phyloP scores from a whole-genome alignment of 2,113 vertebrate species.

The Nansenia antarctica region DNA sequence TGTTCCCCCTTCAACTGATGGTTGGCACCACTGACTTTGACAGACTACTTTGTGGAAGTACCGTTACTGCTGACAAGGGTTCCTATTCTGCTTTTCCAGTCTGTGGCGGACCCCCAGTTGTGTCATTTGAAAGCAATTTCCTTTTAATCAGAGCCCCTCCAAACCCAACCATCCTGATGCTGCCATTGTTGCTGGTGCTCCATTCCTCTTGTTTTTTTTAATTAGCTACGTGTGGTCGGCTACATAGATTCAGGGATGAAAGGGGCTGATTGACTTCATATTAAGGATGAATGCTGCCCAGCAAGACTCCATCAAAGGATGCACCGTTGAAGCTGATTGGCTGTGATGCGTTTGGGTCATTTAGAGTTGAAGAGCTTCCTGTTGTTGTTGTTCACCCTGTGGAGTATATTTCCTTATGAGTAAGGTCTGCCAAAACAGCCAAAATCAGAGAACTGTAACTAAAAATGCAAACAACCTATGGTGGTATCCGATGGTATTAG shows the following conservation, averaged over 20 bases:
- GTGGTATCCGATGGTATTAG: no score
- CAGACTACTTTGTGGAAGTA: slow-evolving; percentile 57
- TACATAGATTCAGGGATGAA: neutral
- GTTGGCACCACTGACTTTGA: slow-evolving; percentile 26
- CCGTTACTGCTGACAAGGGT: slow-evolving; percentile 41
- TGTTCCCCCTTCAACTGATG: no score
- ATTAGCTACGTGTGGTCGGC: slow-evolving; percentile 51
- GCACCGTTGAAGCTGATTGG: neutral
- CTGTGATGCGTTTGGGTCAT: neutral
- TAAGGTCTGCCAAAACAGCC: no score
- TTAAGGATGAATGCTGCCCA: neutral
- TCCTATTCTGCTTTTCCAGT: slow-evolving; percentile 65
- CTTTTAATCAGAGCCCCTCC: slow-evolving; percentile 75
- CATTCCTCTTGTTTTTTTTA: slow-evolving; percentile 53
- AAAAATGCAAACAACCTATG: no score
- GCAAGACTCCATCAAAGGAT: neutral
- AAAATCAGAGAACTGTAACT: no score
- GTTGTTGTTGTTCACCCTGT: neutral
- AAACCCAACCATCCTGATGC: slow-evolving; percentile 62
- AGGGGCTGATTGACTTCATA: neutral
- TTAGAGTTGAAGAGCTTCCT: neutral
- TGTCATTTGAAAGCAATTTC: slow-evolving; percentile 76
- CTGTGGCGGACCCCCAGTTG: slow-evolving; percentile 50
- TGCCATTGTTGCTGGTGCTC: slow-evolving; percentile 32
- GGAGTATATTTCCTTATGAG: no score